A percentile compares a stretch with the other conserved stretches of the same genome.
phyloP scores from a whole-genome alignment of 2,113 vertebrate species.

The Varanus salvator region DNA sequence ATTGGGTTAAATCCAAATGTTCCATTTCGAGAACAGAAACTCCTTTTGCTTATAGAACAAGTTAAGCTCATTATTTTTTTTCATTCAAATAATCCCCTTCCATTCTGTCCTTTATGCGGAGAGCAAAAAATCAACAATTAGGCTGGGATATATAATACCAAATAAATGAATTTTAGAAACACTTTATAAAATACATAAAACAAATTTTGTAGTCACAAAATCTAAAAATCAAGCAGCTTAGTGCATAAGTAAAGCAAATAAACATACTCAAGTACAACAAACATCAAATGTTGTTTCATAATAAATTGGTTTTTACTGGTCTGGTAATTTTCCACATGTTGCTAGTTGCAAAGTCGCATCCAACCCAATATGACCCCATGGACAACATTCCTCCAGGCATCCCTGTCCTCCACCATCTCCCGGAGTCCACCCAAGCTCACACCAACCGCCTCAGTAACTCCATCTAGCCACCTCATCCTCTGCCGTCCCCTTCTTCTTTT shows the following conservation, averaged over 20 bases:
- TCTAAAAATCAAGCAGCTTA: not conserved
- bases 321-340: no score
- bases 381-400: no score
- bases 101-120: not conserved
- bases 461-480: no score
- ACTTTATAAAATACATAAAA: not conserved
- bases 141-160: not conserved
- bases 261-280: not conserved
- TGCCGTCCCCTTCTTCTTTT: no score
- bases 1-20: not conserved
- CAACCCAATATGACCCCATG: no score
- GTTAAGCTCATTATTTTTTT: not conserved
- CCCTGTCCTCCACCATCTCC: no score
- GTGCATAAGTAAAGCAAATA: not conserved
- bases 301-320: no score
- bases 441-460: no score
- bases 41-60: not conserved
- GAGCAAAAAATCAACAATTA: not conserved
- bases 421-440: no score
- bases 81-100: not conserved
- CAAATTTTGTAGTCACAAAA: not conserved
- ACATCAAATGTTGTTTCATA: not conserved
- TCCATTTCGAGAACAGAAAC: not conserved
- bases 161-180: not conserved
- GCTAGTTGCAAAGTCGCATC: no score